phyloP scores from a whole-genome alignment of 2,113 vertebrate species.

The Tetraodon nigroviridis region DNA sequence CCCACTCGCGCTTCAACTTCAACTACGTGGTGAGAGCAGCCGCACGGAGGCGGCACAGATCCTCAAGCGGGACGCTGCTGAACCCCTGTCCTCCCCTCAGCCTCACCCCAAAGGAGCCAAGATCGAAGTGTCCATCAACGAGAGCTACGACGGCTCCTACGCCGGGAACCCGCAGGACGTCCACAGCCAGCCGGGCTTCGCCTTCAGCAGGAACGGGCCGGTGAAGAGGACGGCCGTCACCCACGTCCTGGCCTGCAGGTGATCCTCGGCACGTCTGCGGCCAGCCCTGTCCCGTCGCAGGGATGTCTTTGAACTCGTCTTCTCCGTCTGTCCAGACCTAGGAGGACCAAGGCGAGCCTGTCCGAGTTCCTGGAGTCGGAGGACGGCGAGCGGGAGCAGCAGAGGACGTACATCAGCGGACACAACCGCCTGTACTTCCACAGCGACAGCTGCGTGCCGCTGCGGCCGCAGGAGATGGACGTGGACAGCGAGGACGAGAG shows the following conservation, averaged over 20 bases:
- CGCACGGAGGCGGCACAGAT: not conserved
- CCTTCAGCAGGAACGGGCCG: conserved; percentile 95
- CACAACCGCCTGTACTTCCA: conserved; percentile 98
- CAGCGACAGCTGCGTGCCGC: conserved; percentile 92
- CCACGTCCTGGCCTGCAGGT: conserved; percentile 94
- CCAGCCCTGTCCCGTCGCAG: not conserved
- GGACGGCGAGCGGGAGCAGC: conserved; percentile 90
- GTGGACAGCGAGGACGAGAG: conserved; percentile 95
- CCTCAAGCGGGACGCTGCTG: not conserved
- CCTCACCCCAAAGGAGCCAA: conserved; percentile 96
- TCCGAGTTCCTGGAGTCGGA: conserved; percentile 95
- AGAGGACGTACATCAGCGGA: conserved; percentile 87
- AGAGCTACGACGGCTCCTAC: conserved; percentile 94
- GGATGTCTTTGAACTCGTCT: not conserved
- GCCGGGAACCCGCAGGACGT: conserved; percentile 97
- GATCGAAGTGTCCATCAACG: conserved; percentile 96
- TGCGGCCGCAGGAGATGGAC: conserved; percentile 95
- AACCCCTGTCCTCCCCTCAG: conserved; percentile 53
- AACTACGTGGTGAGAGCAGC: conserved; percentile 89
- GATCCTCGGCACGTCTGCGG: not conserved
- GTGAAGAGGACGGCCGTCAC: conserved; percentile 95
- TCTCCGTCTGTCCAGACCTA: conserved; percentile 73
- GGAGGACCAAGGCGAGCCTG: conserved; percentile 90
- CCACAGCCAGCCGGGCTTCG: conserved; percentile 94
- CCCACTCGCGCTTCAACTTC: conserved; percentile 96